Evolutionary conservation across 2,113 vertebrate species (phyloP), one percentile per base, ranked within the genome.

Genomic region (Amphiprion percula): DNA sequence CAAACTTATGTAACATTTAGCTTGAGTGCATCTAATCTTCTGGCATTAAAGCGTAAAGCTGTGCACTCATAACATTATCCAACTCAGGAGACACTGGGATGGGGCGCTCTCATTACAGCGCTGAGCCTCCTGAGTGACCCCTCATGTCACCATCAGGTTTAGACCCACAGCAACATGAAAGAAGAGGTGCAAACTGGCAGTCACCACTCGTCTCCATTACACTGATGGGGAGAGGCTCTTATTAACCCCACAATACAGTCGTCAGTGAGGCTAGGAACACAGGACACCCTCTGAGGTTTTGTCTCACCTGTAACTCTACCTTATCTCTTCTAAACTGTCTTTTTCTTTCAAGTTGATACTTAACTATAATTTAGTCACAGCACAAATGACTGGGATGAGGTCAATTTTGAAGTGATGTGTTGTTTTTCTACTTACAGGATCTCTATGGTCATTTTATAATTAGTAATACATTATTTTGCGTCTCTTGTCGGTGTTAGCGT

Each of bases 131-230:
- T 82, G 85, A 75, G 73, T 85, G 91, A 92, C 88, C 3, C 88
- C 65, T 81, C 77, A 47, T 89, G 89, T 94, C 91, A 92, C 64
- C 92, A 56, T 76, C 5, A 39, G 86, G 74, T 70, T 82, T 68
- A 84, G 83, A 79, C 59, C 78, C 5, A 59, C 74, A 61, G 62
- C 41, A 47, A 23, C 68, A 24, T 90, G 90, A 91, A 88, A 87
- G 86, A 82, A 84, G 87, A 90, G 88, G 90, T 89, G 86, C 87
- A 82, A 92, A 85, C 75, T 74, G 86, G 84, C 83, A 77, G 74
- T 76, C 86, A 68, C 30, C 83, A 64, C 78, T 74, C 81, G 74
- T 91, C 93, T 93, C 91, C 47, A 74, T 93, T 92, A 88, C 93
- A 87, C 86, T 46, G 71, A 85, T 47, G 77, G 64, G 47, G 71